Evolutionary conservation across 1,140 invertebrate species (phyloP).

Genomic region (Diabrotica undecimpunctata): DNA sequence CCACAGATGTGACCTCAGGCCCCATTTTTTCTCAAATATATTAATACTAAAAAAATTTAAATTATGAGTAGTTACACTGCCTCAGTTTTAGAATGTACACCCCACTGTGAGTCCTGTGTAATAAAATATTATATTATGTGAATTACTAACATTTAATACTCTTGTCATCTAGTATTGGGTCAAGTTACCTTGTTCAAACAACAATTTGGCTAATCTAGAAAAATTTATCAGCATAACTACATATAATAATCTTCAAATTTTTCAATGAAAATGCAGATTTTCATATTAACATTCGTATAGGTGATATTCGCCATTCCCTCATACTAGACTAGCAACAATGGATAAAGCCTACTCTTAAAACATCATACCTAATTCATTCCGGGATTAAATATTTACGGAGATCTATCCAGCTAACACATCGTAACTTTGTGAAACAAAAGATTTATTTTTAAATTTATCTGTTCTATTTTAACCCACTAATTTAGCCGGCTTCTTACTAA

Average conservation of each 20-base stretch:
- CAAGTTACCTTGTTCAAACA: conserved; percentile 46
- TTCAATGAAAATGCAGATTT: conserved; percentile 30
- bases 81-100: too few species aligned
- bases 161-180: conserved; percentile 15
- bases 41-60: too few species aligned
- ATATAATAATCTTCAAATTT: conserved; percentile 43
- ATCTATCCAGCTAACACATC: conserved; percentile 36
- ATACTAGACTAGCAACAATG: conserved; percentile 43
- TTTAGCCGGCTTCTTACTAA: conserved; percentile 45
- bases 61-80: too few species aligned
- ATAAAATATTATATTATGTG: too few species aligned
- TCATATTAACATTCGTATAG: conserved; percentile 44
- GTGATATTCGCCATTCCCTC: conserved; percentile 45
- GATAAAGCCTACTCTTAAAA: conserved; percentile 44
- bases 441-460: conserved; percentile 30
- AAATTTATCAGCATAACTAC: conserved; percentile 47
- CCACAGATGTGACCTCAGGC: too few species aligned
- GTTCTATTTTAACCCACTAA: conserved; percentile 33
- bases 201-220: conserved; percentile 46
- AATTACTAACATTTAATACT: neutral
- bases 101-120: too few species aligned
- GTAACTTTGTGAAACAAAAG: conserved; percentile 29
- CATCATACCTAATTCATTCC: conserved; percentile 49
- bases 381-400: conserved; percentile 34
- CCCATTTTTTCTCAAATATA: too few species aligned